A percentile compares a stretch with the other conserved stretches of the same genome.
phyloP scores from a whole-genome alignment of 2,888 invertebrate genomes.

The Stomorhina lunata region DNA sequence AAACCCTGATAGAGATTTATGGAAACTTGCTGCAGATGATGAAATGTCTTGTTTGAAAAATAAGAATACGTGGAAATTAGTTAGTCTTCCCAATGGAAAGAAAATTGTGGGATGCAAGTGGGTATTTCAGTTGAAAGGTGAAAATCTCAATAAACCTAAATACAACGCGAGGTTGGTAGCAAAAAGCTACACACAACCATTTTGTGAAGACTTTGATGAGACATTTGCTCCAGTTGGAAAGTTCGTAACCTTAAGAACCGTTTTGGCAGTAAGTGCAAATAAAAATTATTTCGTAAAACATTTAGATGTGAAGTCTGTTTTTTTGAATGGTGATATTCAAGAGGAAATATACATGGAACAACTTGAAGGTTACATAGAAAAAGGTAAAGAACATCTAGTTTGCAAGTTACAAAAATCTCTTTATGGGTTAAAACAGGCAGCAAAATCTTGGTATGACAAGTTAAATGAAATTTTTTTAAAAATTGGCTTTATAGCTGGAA shows the following conservation, averaged over 20 bases:
- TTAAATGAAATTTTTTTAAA: conserved; percentile 4
- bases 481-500: conserved; percentile 5
- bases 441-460: conserved; percentile 17
- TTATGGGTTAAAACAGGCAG: conserved; percentile 18
- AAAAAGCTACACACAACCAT: conserved; percentile 26
- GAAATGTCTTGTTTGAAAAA: too few species aligned
- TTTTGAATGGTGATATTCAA: conserved; percentile 20
- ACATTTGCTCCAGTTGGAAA: not conserved
- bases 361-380: not conserved
- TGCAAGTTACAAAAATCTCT: conserved; percentile 30
- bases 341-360: conserved; percentile 36
- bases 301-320: conserved; percentile 30
- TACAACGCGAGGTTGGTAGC: conserved; percentile 24
- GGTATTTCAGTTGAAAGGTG: conserved; percentile 4
- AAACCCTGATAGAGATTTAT: not conserved
- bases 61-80: not conserved
- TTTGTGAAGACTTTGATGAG: conserved; percentile 19
- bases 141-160: conserved; percentile 10
- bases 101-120: conserved; percentile 7
- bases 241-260: not conserved
- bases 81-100: not conserved
- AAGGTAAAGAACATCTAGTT: not conserved
- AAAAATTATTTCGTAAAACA: conserved; percentile 21
- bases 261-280: conserved; percentile 13
- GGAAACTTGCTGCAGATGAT: not conserved